Evolutionary conservation across 1,140 invertebrate species (phyloP).

Genomic region (Neodiprion virginianus): DNA sequence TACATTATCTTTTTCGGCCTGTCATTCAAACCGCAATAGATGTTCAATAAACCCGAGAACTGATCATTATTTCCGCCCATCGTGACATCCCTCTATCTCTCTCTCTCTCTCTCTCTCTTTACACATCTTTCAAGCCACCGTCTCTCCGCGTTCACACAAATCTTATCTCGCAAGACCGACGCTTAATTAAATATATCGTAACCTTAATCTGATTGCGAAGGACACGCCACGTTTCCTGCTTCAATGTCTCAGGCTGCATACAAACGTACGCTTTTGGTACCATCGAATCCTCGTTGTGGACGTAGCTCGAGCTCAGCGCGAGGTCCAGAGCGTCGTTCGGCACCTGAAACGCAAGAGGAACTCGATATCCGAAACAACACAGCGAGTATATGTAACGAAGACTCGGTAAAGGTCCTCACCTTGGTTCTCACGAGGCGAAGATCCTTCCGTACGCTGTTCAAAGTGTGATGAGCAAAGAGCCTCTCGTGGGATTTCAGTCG

Average conservation of each 20-base stretch:
- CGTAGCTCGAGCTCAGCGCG: constrained; percentile 47
- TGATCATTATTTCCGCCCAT: no score
- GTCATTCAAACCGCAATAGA: neutral
- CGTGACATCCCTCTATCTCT: no score
- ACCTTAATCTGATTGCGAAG: constrained; percentile 57
- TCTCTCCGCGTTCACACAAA: no score
- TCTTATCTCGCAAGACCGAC: no score
- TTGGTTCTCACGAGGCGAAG: constrained; percentile 40
- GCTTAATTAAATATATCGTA: neutral
- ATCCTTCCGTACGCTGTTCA: constrained; percentile 51
- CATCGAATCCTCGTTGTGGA: constrained; percentile 44
- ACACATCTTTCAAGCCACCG: no score
- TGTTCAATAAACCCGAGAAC: no score
- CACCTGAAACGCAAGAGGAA: constrained; percentile 37
- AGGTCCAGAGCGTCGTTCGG: constrained; percentile 52
- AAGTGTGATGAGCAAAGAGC: constrained; percentile 56
- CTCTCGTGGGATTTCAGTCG: constrained; percentile 49
- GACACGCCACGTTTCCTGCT: constrained; percentile 51
- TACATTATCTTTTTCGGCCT: neutral
- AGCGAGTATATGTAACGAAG: neutral
- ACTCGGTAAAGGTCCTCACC: constrained; percentile 21
- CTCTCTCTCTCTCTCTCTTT: no score
- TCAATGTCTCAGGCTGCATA: constrained; percentile 52
- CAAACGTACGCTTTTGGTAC: constrained; percentile 45
- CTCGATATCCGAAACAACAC: neutral